phyloP scores from a whole-genome alignment of 2,797 vertebrate species.

The Benthosema pterotum region DNA sequence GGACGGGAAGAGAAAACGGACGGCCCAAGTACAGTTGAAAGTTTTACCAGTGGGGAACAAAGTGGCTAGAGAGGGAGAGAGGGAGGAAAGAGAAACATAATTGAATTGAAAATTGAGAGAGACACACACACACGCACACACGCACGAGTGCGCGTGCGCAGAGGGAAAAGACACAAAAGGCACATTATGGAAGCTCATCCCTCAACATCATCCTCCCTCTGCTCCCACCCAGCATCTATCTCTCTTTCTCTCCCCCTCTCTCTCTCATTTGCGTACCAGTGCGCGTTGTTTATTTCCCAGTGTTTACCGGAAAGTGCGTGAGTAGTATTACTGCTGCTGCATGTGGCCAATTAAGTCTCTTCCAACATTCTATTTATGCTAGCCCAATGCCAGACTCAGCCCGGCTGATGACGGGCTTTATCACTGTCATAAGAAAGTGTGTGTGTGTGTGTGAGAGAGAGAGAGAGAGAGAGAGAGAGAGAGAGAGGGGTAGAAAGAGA shows the following conservation, averaged over 20 bases:
- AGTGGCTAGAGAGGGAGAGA: no score
- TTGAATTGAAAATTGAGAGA: no score
- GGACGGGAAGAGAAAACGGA: no score
- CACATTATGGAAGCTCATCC: slow-evolving; percentile 53
- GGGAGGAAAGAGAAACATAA: no score
- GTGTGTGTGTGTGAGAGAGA: neutral
- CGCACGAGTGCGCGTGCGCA: no score
- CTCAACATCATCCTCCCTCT: slow-evolving; percentile 34
- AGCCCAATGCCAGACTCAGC: slow-evolving; percentile 23
- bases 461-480: slow-evolving; percentile 2
- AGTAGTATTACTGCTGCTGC: neutral
- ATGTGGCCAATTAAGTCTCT: slow-evolving; percentile 49
- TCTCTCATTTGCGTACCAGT: slow-evolving; percentile 33
- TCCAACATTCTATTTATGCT: slow-evolving; percentile 32
- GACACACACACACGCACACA: no score
- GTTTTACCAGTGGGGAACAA: no score
- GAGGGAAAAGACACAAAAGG: no score
- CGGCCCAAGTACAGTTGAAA: no score
- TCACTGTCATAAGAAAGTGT: slow-evolving; percentile 43
- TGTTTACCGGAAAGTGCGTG: slow-evolving; percentile 20
- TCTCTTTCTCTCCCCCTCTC: slow-evolving; percentile 13
- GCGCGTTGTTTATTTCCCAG: slow-evolving; percentile 27
- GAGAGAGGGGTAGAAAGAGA: slow-evolving; percentile 19
- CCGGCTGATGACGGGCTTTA: slow-evolving; percentile 38
- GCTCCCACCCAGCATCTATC: no score